A percentile compares a stretch with the other conserved stretches of the same genome.
Conservation (phyloP, 2,113 vertebrate species). For the Syrmaticus mikado region DNA sequence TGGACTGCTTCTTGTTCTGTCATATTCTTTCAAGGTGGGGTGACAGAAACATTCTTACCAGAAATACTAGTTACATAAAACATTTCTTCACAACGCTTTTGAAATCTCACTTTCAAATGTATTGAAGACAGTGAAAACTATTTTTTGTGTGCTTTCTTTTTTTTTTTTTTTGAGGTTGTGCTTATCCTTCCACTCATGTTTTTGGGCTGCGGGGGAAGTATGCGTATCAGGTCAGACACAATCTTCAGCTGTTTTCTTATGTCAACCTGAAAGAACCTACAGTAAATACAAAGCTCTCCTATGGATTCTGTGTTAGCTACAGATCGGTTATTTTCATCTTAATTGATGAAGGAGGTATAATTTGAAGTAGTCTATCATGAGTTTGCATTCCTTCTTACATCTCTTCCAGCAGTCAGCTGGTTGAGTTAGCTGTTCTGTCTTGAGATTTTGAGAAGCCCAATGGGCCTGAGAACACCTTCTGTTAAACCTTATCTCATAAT, state of each 20-base stretch:
- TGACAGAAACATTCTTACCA: neutral
- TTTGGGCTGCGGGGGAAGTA: neutral
- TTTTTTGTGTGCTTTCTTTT: neutral
- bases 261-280: neutral
- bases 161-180: neutral
- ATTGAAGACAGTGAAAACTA: neutral
- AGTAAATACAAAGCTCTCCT: neutral
- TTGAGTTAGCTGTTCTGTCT: neutral
- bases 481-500: neutral
- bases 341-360: neutral
- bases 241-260: neutral
- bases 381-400: neutral
- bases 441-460: neutral
- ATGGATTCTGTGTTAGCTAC: neutral
- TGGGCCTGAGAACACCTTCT: neutral
- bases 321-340: neutral
- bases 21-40: conserved; percentile 22
- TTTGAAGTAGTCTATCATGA: neutral
- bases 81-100: neutral
- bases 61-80: neutral
- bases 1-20: conserved; percentile 29
- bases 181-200: neutral
- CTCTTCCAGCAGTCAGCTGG: neutral
- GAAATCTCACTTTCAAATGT: neutral
- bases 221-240: neutral